These are phyloP conservation scores for Quiscalus mexicanus DNA, from an alignment of 2,113 vertebrate species.

Conservation along the genomic window DNA sequence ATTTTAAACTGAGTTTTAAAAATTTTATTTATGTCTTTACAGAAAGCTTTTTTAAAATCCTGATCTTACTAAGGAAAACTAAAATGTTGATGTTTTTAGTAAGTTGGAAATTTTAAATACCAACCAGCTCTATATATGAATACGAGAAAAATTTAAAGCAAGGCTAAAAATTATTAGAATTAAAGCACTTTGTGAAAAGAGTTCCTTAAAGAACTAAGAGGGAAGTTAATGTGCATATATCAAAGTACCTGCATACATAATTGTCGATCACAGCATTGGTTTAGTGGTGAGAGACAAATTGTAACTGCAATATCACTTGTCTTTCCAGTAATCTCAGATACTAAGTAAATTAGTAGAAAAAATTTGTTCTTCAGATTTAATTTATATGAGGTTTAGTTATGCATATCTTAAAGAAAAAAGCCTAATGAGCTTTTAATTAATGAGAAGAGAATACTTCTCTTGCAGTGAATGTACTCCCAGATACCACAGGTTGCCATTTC, in stretches of 20 bases:
- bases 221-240: background rate
- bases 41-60: background rate
- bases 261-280: background rate
- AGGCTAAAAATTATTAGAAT: background rate
- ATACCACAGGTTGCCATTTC: background rate
- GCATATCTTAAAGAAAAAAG: background rate
- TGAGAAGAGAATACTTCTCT: background rate
- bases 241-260: background rate
- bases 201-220: background rate
- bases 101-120: background rate
- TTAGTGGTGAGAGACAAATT: background rate
- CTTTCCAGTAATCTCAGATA: background rate
- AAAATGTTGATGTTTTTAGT: background rate
- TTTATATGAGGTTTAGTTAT: background rate
- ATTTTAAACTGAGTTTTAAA: background rate
- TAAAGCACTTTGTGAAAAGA: background rate
- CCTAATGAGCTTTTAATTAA: background rate
- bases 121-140: background rate
- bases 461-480: background rate
- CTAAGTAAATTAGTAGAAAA: background rate
- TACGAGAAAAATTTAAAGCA: background rate
- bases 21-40: background rate
- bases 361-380: background rate
- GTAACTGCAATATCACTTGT: background rate
- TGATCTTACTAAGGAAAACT: background rate